These are phyloP conservation scores for Microplitis demolitor DNA, from an alignment of 1,140 invertebrate genomes.

Conservation along the genomic window DNA sequence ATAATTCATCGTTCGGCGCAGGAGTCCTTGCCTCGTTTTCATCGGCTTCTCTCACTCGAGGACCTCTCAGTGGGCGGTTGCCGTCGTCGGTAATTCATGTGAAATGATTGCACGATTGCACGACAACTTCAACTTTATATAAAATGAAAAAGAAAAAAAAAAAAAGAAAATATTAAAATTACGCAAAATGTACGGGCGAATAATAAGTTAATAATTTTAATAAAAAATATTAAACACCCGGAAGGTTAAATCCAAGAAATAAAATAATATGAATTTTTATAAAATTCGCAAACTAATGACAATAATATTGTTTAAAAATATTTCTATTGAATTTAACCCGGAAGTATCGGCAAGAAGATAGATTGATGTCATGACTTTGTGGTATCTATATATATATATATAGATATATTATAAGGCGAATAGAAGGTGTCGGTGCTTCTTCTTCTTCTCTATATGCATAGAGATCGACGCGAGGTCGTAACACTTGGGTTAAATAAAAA, in stretches of 20 bases:
- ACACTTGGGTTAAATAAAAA: constrained; percentile 3
- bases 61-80: constrained; percentile 30
- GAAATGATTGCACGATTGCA: constrained; percentile 30
- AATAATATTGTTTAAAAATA: background rate
- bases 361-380: constrained; percentile 15
- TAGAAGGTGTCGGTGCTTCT: constrained; percentile 13
- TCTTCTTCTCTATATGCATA: background rate
- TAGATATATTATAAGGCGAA: background rate
- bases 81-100: constrained; percentile 24
- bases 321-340: background rate
- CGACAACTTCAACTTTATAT: constrained; percentile 4
- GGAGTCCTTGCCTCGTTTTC: constrained; percentile 16
- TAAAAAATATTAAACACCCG: too few species aligned
- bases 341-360: background rate
- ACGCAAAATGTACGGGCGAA: constrained; percentile 20
- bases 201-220: background rate
- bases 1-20: constrained; percentile 13
- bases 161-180: background rate
- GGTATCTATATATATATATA: background rate
- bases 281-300: too few species aligned
- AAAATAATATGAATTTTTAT: too few species aligned
- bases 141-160: background rate
- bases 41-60: constrained; percentile 21
- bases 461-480: constrained; percentile 9
- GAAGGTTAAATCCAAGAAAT: too few species aligned